A percentile compares a stretch with the other conserved stretches of the same genome.
Evolutionary conservation across 2,797 vertebrate genomes (phyloP).

Genomic region (Cuculus canorus): DNA sequence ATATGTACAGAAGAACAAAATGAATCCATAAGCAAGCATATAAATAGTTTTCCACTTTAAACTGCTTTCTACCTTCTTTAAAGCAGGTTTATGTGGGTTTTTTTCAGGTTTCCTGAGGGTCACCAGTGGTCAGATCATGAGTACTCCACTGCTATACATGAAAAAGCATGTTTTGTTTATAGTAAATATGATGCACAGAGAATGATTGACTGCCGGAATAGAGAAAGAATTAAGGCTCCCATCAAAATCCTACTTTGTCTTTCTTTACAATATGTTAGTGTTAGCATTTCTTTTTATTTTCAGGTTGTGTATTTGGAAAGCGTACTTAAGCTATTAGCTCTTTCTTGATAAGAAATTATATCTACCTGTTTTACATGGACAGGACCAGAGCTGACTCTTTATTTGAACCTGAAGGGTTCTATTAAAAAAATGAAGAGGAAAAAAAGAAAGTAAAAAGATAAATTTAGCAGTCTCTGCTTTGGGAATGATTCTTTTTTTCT

Average conservation of each 20-base stretch:
- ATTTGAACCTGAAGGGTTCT: background rate
- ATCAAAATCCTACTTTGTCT: background rate
- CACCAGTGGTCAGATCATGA: background rate
- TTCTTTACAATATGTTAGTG: background rate
- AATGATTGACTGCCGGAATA: background rate
- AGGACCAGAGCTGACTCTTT: background rate
- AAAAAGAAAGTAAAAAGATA: background rate
- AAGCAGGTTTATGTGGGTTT: background rate
- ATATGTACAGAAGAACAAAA: background rate
- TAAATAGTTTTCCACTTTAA: background rate
- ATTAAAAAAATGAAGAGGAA: background rate
- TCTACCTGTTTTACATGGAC: background rate
- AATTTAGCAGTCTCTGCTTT: background rate
- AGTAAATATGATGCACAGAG: background rate
- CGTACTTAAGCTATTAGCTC: background rate
- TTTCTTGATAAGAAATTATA: background rate
- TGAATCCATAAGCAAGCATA: background rate
- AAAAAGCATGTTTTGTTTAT: background rate
- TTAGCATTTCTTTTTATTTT: background rate
- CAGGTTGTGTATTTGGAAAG: background rate
- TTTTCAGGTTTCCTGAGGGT: background rate
- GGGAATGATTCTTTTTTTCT: background rate
- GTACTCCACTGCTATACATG: background rate
- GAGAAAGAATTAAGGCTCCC: background rate
- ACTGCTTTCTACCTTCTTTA: background rate